phyloP scores from a whole-genome alignment of 2,888 invertebrate species.

The Malthinus seriepunctatus region DNA sequence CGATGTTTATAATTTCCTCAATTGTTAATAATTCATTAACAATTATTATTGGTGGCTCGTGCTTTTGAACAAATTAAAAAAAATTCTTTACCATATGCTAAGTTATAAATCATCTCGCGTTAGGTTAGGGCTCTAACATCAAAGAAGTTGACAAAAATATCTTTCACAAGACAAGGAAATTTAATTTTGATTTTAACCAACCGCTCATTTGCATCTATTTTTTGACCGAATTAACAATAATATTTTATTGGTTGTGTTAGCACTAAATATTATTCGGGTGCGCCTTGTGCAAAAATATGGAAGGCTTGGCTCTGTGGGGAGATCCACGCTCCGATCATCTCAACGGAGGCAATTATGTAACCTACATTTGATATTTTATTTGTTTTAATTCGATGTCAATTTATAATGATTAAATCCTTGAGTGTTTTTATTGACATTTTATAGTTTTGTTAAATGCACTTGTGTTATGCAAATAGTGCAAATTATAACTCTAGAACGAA shows the following conservation, averaged over 20 bases:
- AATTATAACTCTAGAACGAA: no score
- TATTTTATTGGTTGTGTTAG: not conserved
- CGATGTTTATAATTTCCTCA: no score
- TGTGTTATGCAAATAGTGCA: no score
- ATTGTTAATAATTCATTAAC: not conserved
- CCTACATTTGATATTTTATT: conserved; percentile 13
- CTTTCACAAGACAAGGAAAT: conserved; percentile 6
- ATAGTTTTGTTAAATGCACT: no score
- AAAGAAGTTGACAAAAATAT: conserved; percentile 25
- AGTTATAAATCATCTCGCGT: conserved; percentile 13
- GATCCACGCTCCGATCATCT: conserved; percentile 31
- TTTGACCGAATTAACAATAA: no score
- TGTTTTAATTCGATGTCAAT: conserved; percentile 15
- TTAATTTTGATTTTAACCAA: not conserved
- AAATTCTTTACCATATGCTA: conserved; percentile 19
- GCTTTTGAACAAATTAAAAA: conserved; percentile 4
- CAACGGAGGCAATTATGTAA: conserved; percentile 18
- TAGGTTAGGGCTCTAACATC: not conserved
- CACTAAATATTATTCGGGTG: conserved; percentile 42
- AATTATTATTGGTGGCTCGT: not conserved
- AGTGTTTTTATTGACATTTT: no score
- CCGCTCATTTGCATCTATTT: not conserved
- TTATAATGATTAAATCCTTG: not conserved
- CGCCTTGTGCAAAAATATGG: conserved; percentile 39
- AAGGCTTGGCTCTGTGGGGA: conserved; percentile 37